Evolutionary conservation across 1,140 invertebrate species (phyloP).

Genomic region (Drosophila nigromelanica): DNA sequence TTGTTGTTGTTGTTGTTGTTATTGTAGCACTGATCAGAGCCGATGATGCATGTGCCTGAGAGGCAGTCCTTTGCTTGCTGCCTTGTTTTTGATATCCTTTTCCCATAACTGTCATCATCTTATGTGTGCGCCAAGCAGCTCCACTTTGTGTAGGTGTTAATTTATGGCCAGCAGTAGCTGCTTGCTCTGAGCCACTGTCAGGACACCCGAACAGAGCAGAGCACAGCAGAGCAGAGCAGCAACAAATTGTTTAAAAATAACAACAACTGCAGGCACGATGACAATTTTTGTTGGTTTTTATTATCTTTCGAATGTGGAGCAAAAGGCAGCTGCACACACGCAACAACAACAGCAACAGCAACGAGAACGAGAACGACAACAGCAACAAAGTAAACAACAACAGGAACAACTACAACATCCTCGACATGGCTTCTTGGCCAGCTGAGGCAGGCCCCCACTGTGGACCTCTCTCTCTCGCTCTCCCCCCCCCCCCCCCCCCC

Average conservation of each 20-base stretch:
- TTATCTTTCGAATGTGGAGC: constrained; percentile 59
- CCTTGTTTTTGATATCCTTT: constrained; percentile 63
- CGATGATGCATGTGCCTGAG: constrained; percentile 1
- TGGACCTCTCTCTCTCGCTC: not conserved
- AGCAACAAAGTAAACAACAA: constrained; percentile 38
- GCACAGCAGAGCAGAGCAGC: constrained; percentile 9
- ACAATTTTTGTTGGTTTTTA: constrained; percentile 37
- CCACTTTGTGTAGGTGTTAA: constrained; percentile 66
- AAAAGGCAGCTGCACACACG: constrained; percentile 47
- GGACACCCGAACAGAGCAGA: constrained; percentile 3
- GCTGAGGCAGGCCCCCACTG: too few species aligned
- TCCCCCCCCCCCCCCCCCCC: constrained; percentile 3
- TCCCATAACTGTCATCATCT: constrained; percentile 76
- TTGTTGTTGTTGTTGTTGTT: constrained; percentile 9
- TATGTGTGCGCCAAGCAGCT: constrained; percentile 26
- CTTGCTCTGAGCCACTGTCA: constrained; percentile 17
- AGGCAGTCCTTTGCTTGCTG: constrained; percentile 7
- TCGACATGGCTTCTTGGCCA: constrained; percentile 28
- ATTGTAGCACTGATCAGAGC: constrained; percentile 11
- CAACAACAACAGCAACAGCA: constrained; percentile 46
- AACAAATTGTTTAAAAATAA: constrained; percentile 48
- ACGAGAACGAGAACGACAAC: constrained; percentile 34
- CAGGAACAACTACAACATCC: constrained; percentile 47
- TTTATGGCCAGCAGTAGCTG: constrained; percentile 55
- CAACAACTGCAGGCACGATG: constrained; percentile 1